Evolutionary conservation across 2,797 vertebrate genomes (phyloP).

Genomic region (Etheostoma perlongum): DNA sequence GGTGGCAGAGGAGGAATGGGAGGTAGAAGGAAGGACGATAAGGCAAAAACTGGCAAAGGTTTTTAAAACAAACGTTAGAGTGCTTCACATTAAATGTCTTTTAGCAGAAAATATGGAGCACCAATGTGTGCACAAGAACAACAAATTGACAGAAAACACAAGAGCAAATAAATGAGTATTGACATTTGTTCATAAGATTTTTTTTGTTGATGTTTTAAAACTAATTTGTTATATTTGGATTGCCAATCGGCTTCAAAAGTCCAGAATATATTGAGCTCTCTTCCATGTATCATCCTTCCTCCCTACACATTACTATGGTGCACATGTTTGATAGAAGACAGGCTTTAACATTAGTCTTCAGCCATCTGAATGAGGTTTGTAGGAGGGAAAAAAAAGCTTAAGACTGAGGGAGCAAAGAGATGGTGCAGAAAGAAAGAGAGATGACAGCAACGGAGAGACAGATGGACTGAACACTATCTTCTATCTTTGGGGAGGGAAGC

Average conservation of each 20-base stretch:
- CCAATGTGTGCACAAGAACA: background rate
- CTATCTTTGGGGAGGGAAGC: constrained; percentile 36
- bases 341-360: constrained; percentile 4
- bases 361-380: constrained; percentile 18
- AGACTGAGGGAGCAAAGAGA: constrained; percentile 3
- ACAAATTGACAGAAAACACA: background rate
- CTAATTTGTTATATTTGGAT: background rate
- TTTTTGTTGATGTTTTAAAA: no score
- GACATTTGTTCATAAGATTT: background rate
- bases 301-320: background rate
- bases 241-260: background rate
- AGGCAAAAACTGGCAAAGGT: no score
- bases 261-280: background rate
- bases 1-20: background rate
- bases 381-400: constrained; percentile 3
- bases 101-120: background rate
- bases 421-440: background rate
- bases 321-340: background rate
- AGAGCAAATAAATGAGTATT: background rate
- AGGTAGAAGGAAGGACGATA: no score
- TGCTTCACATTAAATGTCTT: background rate
- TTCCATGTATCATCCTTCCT: background rate
- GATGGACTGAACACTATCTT: background rate
- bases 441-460: constrained; percentile 17
- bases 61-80: no score